phyloP scores from a whole-genome alignment of 2,113 vertebrate species.

The Anhinga anhinga region DNA sequence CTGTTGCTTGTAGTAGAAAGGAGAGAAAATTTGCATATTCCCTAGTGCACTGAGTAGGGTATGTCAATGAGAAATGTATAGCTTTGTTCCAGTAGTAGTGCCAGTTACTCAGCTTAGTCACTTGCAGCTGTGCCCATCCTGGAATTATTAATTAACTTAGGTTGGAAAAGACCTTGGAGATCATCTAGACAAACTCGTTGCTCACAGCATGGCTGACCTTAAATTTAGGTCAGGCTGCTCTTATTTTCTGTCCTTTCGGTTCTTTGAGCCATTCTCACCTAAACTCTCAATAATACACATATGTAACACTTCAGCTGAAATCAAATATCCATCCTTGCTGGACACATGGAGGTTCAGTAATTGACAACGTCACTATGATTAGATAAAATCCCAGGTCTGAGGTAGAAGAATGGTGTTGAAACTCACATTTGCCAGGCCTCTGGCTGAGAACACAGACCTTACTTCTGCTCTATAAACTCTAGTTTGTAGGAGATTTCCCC shows the following conservation, averaged over 20 bases:
- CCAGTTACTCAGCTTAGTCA: background rate
- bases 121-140: background rate
- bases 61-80: background rate
- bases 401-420: background rate
- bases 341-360: background rate
- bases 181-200: background rate
- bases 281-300: background rate
- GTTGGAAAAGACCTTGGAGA: background rate
- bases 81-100: background rate
- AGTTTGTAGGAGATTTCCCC: no score
- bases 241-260: background rate
- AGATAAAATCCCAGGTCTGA: background rate
- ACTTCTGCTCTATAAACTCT: background rate
- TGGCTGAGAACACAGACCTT: background rate
- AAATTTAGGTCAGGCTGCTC: background rate
- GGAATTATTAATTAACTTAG: background rate
- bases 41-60: background rate
- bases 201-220: background rate
- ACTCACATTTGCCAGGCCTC: background rate
- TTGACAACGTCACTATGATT: background rate
- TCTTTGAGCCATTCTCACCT: background rate
- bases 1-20: background rate
- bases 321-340: background rate
- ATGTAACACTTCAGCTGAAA: fast-evolving
- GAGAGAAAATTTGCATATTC: background rate